Percentiles rank a stretch among this genome's conserved stretches.
These are phyloP conservation scores for Brachyistius frenatus DNA, from an alignment of 2,113 vertebrate genomes.

Conservation along the genomic window DNA sequence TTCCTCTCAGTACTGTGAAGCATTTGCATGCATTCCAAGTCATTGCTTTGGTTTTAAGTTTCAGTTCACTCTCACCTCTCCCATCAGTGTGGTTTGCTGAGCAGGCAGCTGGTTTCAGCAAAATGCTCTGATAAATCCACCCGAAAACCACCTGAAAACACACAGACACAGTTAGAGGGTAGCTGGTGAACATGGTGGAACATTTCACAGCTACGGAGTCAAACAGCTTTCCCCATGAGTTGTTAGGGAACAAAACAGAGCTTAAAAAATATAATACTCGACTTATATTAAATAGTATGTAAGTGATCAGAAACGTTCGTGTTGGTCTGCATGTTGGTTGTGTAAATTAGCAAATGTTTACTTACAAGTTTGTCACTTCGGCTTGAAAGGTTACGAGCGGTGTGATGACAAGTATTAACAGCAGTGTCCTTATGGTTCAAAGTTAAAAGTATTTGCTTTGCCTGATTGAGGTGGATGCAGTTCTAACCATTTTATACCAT, in stretches of 20 bases:
- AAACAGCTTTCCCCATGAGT: neutral
- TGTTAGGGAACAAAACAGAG: neutral
- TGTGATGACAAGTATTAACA: neutral
- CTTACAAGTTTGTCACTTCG: neutral
- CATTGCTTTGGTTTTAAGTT: conserved; percentile 1
- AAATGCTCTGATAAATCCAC: too few relatives aligned
- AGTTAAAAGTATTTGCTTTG: neutral
- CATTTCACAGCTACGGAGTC: neutral
- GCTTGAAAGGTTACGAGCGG: neutral
- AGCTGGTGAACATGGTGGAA: too few relatives aligned
- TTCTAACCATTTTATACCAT: too few relatives aligned
- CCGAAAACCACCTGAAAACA: too few relatives aligned
- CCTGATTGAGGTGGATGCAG: too few relatives aligned
- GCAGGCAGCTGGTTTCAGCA: neutral
- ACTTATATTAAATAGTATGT: too few relatives aligned
- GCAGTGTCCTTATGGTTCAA: neutral
- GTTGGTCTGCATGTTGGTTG: too few relatives aligned
- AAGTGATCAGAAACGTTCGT: neutral
- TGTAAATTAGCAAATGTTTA: neutral
- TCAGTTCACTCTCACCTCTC: neutral
- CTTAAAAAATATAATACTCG: too few relatives aligned
- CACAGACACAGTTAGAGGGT: too few relatives aligned
- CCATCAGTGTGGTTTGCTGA: neutral
- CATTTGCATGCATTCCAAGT: neutral
- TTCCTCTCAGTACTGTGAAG: neutral